These are phyloP conservation scores for Orycteropus afer DNA, from an alignment of 2,113 vertebrate species.

Conservation along the genomic window DNA sequence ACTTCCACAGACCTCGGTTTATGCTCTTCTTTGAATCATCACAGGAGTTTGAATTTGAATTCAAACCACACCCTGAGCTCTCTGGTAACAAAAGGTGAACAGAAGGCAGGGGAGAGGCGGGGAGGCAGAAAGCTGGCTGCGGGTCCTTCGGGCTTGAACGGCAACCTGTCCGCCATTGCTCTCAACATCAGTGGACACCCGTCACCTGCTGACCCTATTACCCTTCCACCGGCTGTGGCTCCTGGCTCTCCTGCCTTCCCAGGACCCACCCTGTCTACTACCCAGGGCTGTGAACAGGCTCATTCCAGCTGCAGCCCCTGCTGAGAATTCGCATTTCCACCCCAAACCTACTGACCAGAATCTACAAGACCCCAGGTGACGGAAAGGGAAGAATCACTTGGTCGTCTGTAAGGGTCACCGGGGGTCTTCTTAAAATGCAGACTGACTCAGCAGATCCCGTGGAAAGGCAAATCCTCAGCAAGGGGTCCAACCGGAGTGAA, in stretches of 20 bases:
- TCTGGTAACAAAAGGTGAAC: not conserved
- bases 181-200: not conserved
- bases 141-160: not conserved
- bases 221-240: not conserved
- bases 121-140: not conserved
- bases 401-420: too few species aligned
- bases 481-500: not conserved
- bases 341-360: too few species aligned
- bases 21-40: conserved; percentile 10
- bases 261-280: not conserved
- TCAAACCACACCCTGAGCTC: not conserved
- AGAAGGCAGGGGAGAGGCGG: not conserved
- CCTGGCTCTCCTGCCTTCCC: not conserved
- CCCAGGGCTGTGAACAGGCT: too few species aligned
- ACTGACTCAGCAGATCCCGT: too few species aligned
- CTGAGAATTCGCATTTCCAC: too few species aligned
- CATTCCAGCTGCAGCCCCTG: too few species aligned
- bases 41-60: conserved; percentile 16
- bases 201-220: not conserved
- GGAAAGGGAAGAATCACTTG: too few species aligned
- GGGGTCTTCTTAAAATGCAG: not conserved
- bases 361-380: too few species aligned
- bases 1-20: not conserved
- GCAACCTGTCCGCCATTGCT: not conserved
- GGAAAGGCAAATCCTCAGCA: not conserved